Base-by-base conservation (phyloP, 2,888 invertebrate species). In the Smittia sp. region DNA sequence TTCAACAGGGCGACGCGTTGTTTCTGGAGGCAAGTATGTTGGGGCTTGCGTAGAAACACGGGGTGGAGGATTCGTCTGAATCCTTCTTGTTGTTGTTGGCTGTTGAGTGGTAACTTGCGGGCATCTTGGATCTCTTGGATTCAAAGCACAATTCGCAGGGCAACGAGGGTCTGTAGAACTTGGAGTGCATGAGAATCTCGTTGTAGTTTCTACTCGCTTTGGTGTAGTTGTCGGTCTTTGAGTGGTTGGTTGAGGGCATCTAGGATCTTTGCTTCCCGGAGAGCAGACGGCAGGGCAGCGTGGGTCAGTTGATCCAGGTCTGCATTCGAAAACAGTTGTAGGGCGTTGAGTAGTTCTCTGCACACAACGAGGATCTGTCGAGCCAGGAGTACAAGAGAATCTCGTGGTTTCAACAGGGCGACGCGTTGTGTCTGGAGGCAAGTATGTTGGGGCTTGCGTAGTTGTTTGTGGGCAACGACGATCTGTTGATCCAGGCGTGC, bases 31-130 rank as follows among this genome's bases (percentile, higher is more conserved):
- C n/a, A n/a, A n/a, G 54, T 75, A 76, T 24, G 76, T 76, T 13
- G 76, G 25, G n/a, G 75, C 75, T 22, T 74, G 65, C 46, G 75
- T 66, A 38, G 38, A 38, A 38, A 11, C 11, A 9, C 38, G 38
- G 38, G 38, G 11, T 0, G 79, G 78, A 52, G 78, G 78, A 0
- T 77, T 70, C 1, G 77, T 75, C 70, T 77, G 76, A 52, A 69
- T 62, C 72, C 78, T 77, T 22, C 25, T 63, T 20, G 74, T 76
- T 6, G 78, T 76, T 15, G 77, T 76, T 27, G 76, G 2, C 76
- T 75, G 15, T 13, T 52, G 39, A 15, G 77, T 77, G 18, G 79
- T 79, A 81, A 75, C 81, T 81, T 25, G 83, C 81, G 75, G 83
- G 80, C 78, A 85, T 81, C 81, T 77, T 0, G 81, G 81, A 67